Percentiles rank a stretch among this genome's conserved stretches.
Conservation (phyloP, 2,797 vertebrate genomes). For the Limnodromus scolopaceus region DNA sequence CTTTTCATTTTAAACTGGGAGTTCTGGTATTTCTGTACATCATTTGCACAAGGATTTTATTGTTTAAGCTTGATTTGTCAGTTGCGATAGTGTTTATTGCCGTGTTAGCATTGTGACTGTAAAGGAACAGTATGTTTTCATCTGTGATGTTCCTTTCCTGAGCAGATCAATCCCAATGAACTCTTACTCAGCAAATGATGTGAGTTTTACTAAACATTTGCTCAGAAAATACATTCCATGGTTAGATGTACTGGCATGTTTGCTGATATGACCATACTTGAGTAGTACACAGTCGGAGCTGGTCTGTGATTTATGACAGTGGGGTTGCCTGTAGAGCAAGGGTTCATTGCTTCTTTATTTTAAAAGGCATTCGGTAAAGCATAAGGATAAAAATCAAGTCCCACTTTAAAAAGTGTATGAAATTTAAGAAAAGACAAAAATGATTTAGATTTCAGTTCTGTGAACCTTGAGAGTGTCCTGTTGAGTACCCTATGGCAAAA, state of each 20-base stretch:
- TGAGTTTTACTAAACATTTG: conserved; percentile 44
- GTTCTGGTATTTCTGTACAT: neutral
- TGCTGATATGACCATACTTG: neutral
- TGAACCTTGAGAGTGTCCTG: neutral
- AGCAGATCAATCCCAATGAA: conserved; percentile 44
- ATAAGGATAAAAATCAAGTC: neutral
- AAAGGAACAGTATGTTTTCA: conserved; percentile 57
- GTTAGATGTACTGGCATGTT: conserved; percentile 21
- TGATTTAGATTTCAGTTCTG: neutral
- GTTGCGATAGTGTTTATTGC: neutral
- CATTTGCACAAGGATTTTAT: conserved; percentile 4
- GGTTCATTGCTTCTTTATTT: neutral
- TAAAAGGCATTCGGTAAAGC: neutral
- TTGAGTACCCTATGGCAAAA: neutral
- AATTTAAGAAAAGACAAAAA: neutral
- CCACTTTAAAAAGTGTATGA: neutral
- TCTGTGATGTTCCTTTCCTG: neutral
- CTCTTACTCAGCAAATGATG: conserved; percentile 29
- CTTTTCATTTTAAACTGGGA: neutral
- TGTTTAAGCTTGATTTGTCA: conserved; percentile 1
- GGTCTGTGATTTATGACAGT: neutral
- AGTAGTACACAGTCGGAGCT: neutral
- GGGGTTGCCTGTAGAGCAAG: neutral
- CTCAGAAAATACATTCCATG: conserved; percentile 49
- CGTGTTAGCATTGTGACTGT: conserved; percentile 34